phyloP scores from a whole-genome alignment of 1,140 invertebrate species.

The Tetragnatha versicolor region DNA sequence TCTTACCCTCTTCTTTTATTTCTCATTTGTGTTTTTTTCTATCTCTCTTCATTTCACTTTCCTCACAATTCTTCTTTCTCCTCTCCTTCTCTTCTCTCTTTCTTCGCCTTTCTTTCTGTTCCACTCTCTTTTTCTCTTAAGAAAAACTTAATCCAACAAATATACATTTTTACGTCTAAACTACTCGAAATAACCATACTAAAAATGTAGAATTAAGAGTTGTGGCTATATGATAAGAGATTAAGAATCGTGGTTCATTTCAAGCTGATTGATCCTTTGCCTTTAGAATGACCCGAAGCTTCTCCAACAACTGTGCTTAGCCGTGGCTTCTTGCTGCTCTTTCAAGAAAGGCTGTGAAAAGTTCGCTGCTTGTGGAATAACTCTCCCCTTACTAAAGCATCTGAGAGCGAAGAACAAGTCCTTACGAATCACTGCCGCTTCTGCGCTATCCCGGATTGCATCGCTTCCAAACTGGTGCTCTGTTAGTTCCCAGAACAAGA shows the following conservation, averaged over 20 bases:
- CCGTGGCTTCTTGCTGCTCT: slow-evolving; percentile 41
- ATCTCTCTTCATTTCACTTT: no score
- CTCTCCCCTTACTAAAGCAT: slow-evolving; percentile 9
- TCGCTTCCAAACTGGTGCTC: slow-evolving; percentile 35
- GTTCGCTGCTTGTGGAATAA: slow-evolving; percentile 42
- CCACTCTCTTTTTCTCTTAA: no score
- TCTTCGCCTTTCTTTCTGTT: no score
- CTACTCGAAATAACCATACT: no score
- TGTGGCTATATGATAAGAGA: no score
- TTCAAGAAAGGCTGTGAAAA: slow-evolving; percentile 40
- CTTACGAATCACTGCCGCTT: slow-evolving; percentile 22
- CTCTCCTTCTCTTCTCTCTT: no score
- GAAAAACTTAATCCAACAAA: no score
- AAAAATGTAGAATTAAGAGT: no score
- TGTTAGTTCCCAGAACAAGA: slow-evolving; percentile 6
- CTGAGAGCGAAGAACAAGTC: slow-evolving; percentile 30
- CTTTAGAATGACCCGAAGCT: slow-evolving; percentile 42
- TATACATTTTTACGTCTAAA: no score
- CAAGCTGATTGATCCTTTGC: background rate
- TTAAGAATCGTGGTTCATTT: background rate
- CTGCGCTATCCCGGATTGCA: slow-evolving; percentile 22
- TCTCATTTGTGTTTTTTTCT: no score
- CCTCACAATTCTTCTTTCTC: no score
- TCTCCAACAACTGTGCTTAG: slow-evolving; percentile 41
- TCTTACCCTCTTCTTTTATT: no score